phyloP scores from a whole-genome alignment of 2,888 invertebrate species.

The Muschampia staudingeri region DNA sequence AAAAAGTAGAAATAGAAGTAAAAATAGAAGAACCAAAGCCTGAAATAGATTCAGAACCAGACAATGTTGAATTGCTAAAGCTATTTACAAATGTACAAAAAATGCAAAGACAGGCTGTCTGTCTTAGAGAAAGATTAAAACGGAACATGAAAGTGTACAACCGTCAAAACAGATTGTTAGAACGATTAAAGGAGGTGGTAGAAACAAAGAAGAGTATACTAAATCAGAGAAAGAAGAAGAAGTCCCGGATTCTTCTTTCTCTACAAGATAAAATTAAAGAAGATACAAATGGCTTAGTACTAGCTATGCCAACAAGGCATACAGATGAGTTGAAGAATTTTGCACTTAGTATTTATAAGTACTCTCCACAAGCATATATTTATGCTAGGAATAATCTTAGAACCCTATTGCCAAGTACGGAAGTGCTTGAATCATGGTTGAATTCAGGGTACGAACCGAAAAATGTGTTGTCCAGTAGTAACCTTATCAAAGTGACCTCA shows the following conservation, averaged over 20 bases:
- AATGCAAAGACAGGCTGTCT: slow-evolving; percentile 82
- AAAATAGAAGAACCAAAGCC: not conserved
- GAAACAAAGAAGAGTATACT: slow-evolving; percentile 83
- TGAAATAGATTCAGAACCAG: slow-evolving; percentile 50
- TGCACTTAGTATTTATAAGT: slow-evolving; percentile 86
- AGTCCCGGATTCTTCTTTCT: slow-evolving; percentile 83
- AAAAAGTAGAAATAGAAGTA: not conserved
- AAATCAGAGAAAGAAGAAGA: slow-evolving; percentile 84
- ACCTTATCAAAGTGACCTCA: slow-evolving; percentile 82
- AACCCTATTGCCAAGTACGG: slow-evolving; percentile 86
- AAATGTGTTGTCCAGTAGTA: slow-evolving; percentile 78
- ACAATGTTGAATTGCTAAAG: slow-evolving; percentile 79
- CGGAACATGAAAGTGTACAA: slow-evolving; percentile 82
- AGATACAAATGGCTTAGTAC: slow-evolving; percentile 83
- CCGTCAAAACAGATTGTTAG: slow-evolving; percentile 80
- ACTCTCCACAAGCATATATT: slow-evolving; percentile 88
- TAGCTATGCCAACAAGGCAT: slow-evolving; percentile 87
- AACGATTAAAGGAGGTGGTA: slow-evolving; percentile 80
- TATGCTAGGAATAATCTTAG: slow-evolving; percentile 86
- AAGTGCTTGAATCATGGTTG: slow-evolving; percentile 84
- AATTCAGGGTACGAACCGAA: slow-evolving; percentile 82
- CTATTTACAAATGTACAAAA: slow-evolving; percentile 86
- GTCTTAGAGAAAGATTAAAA: slow-evolving; percentile 82
- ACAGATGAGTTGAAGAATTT: slow-evolving; percentile 88
- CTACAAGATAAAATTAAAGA: slow-evolving; percentile 87